Evolutionary conservation across 2,113 vertebrate species (phyloP).

Genomic region (Kryptolebias marmoratus): DNA sequence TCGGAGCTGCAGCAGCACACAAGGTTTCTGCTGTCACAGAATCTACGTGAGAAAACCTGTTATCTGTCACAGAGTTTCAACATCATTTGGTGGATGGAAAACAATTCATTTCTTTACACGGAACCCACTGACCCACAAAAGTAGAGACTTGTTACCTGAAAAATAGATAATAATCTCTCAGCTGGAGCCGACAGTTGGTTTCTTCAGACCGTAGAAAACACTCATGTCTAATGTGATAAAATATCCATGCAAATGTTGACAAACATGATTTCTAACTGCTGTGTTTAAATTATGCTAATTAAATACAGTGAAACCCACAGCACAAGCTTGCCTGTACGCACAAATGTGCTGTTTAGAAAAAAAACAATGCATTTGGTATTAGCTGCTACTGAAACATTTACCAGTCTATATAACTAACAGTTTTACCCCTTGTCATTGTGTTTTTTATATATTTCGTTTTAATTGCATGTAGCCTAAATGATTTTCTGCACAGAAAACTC

Average conservation of each 20-base stretch:
- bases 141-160: conserved; percentile 39
- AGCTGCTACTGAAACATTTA: conserved; percentile 9
- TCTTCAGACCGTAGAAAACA: neutral
- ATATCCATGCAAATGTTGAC: neutral
- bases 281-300: conserved; percentile 20
- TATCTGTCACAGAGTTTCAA: conserved; percentile 32
- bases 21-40: conserved; percentile 11
- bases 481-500: neutral
- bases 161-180: conserved; percentile 21
- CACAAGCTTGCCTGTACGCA: no score
- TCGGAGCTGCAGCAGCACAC: neutral
- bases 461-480: neutral
- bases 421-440: neutral
- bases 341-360: neutral
- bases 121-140: conserved; percentile 31
- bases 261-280: neutral
- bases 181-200: conserved; percentile 18
- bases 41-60: conserved; percentile 19
- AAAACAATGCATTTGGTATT: neutral
- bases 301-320: neutral
- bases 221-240: neutral
- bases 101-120: conserved; percentile 30
- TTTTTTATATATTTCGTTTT: neutral
- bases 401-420: neutral
- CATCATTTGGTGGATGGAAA: conserved; percentile 36